Conservation (phyloP, 1,140 invertebrate species). For the Pseudobourletiella spinata region DNA sequence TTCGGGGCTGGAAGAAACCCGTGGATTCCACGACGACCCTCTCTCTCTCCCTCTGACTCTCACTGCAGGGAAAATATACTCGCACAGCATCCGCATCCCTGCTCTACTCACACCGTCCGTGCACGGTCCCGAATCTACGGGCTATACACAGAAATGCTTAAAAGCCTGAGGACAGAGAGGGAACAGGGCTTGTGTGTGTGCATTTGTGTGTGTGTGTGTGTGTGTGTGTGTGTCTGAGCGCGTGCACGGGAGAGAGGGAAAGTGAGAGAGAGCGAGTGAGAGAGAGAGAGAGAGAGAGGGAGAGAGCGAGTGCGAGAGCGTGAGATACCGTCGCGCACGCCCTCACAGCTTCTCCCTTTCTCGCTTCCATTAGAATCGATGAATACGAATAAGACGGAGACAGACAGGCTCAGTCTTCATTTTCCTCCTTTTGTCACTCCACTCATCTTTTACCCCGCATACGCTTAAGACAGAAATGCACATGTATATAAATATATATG, state of each 20-base stretch:
- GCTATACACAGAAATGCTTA: too few relatives aligned
- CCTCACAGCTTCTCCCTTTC: slow-evolving; percentile 1
- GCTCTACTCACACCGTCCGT: neutral
- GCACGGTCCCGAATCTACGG: neutral
- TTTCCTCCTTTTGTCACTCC: neutral
- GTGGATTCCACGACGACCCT: too few relatives aligned
- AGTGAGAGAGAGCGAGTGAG: neutral
- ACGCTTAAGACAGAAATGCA: too few relatives aligned
- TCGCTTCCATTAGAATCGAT: neutral
- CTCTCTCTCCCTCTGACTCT: too few relatives aligned
- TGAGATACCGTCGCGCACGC: neutral
- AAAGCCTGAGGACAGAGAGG: too few relatives aligned
- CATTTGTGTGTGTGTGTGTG: too few relatives aligned
- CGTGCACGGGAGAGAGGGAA: neutral
- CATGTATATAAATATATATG: too few relatives aligned
- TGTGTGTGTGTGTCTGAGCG: too few relatives aligned
- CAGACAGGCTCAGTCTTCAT: neutral
- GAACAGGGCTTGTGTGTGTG: too few relatives aligned
- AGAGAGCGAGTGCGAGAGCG: neutral
- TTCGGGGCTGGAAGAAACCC: neutral
- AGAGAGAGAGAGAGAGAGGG: neutral
- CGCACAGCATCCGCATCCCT: neutral
- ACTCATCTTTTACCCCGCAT: neutral
- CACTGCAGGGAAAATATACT: neutral
- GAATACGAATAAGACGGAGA: slow-evolving; percentile 3